Base-by-base conservation (phyloP, 1,140 invertebrate species). In the Eumaeus atala region DNA sequence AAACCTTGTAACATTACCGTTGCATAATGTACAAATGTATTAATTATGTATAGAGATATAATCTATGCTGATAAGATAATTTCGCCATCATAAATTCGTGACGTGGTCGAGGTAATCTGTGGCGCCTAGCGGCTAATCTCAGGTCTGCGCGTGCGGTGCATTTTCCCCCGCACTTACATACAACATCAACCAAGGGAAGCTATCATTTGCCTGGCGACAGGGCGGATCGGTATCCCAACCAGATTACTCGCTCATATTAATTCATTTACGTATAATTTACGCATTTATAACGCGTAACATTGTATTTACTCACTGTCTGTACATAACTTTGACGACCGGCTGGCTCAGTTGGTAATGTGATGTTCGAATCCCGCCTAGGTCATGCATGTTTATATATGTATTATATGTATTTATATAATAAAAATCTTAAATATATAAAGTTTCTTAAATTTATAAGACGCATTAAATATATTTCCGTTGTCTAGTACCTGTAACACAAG, bases 161-260 rank as follows among this genome's bases (percentile, higher is more conserved):
- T 77, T 76, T 81, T 85, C 83, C 74, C 75, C 73, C 71, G 64
- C 59, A 64, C 66, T 2, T 6, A 71, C 61, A 65, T 70, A 67
- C 59, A 67, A 64, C 68, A 76, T 79, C 74, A 77, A 66, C 68
- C 65, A 75, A 77, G 70, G 76, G 76, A 81, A 84, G 74, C 79
- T 81, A 78, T 83, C 79, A 82, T 84, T 84, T 83, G 59, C 66
- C 51, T 65, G 76, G 76, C 75, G 74, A 81, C 81, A 69, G 70
- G 67, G 70, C 66, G 66, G 67, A 62, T 62, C 61, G 54, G 57
- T 12, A 40, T 18, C 10, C 52, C 53, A 54, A 59, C 59, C 53
- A 59, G 62, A 61, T 61, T 65, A 56, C 61, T 50, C 53, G 42
- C n/a, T 42, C 11, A n/a, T 42, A 17, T 35, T 53, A 37, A 51